Evolutionary conservation across 2,113 vertebrate species (phyloP).

Genomic region (Clarias gariepinus): DNA sequence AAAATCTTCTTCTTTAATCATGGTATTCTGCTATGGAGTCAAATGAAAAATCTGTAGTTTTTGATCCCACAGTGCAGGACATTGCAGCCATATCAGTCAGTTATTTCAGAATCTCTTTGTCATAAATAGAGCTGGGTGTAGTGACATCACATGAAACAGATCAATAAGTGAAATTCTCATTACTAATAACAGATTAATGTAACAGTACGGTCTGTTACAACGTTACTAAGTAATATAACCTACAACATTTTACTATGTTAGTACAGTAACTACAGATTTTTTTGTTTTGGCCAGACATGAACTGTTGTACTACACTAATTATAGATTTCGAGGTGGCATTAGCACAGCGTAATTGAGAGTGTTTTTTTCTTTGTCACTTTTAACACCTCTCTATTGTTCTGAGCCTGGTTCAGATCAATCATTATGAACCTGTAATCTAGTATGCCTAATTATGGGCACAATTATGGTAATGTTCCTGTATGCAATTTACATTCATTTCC

Average conservation of each 20-base stretch:
- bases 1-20: background rate
- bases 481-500: slow-evolving; percentile 55
- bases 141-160: background rate
- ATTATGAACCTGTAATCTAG: slow-evolving; percentile 40
- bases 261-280: background rate
- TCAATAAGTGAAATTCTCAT: background rate
- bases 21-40: background rate
- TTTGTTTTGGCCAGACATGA: background rate
- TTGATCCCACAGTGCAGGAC: background rate
- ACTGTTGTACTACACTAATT: slow-evolving; percentile 1
- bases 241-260: background rate
- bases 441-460: slow-evolving; percentile 49
- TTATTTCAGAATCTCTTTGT: background rate
- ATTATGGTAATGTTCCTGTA: slow-evolving; percentile 53
- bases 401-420: slow-evolving; percentile 43
- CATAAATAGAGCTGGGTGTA: background rate
- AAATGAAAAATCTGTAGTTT: background rate
- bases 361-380: slow-evolving; percentile 14
- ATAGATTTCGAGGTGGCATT: slow-evolving; percentile 1
- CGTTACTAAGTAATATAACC: background rate
- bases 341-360: slow-evolving; percentile 1
- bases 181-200: background rate
- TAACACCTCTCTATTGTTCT: slow-evolving; percentile 27
- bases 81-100: background rate
- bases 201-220: background rate